phyloP scores from a whole-genome alignment of 2,113 vertebrate species.

The Phocoena sinus region DNA sequence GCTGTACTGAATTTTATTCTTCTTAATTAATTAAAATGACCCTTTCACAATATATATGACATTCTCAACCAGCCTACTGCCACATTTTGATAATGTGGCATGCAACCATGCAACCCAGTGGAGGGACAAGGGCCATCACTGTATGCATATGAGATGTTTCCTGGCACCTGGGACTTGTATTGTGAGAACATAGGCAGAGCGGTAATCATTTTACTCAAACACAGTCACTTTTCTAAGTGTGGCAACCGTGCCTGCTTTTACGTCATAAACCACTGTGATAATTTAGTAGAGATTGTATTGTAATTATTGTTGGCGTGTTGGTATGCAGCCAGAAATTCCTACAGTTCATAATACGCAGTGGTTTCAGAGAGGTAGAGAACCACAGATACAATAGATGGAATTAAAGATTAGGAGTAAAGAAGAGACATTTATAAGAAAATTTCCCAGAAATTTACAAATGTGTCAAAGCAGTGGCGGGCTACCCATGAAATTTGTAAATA shows the following conservation, averaged over 20 bases:
- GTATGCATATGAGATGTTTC: not conserved
- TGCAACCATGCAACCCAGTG: not conserved
- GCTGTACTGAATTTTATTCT: not conserved
- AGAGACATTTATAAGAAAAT: not conserved
- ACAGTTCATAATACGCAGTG: not conserved
- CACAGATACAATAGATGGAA: not conserved
- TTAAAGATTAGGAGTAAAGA: not conserved
- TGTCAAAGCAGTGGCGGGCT: not conserved
- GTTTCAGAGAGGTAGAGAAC: not conserved
- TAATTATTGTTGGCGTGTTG: constrained; percentile 7
- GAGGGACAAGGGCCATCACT: not conserved
- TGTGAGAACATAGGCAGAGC: not conserved
- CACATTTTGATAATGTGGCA: not conserved
- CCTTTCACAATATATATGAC: not conserved
- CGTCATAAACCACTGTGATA: not conserved
- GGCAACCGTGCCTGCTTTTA: not conserved
- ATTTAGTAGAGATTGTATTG: not conserved
- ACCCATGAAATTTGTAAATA: not conserved
- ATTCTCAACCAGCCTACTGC: not conserved
- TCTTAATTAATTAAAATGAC: not conserved
- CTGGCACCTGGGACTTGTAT: not conserved
- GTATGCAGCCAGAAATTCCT: not conserved
- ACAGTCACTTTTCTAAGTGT: not conserved
- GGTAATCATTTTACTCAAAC: not conserved
- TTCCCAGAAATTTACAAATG: not conserved